Percentiles rank a stretch among this genome's conserved stretches.
phyloP scores from a whole-genome alignment of 2,113 vertebrate species.

The Sisor rabdophorus region DNA sequence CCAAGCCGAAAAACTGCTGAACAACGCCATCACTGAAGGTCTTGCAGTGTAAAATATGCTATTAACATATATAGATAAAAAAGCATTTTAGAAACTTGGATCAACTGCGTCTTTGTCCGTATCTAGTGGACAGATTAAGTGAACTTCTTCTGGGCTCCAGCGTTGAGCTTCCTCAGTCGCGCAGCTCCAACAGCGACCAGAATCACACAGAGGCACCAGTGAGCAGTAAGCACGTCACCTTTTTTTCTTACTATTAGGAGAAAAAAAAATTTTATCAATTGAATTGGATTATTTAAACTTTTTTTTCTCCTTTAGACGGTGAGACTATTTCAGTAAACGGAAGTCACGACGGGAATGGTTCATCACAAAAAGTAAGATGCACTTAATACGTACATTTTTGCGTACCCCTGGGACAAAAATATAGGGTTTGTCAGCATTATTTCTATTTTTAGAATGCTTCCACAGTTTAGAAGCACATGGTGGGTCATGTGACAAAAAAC shows the following conservation, averaged over 20 bases:
- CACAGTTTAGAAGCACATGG: too few relatives aligned
- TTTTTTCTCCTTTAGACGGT: conserved; percentile 65
- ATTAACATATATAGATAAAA: not conserved
- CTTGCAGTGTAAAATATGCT: not conserved
- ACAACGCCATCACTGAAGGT: conserved; percentile 80
- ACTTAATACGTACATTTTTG: not conserved
- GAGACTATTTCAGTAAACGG: conserved; percentile 73
- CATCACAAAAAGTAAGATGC: conserved; percentile 60
- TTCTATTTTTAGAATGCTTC: not conserved
- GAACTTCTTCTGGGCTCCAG: conserved; percentile 71
- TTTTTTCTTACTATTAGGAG: conserved; percentile 46
- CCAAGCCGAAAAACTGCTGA: conserved; percentile 76
- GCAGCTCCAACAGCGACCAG: conserved; percentile 60
- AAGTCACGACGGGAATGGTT: conserved; percentile 62
- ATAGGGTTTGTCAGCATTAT: not conserved
- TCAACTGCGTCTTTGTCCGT: not conserved
- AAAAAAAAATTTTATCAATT: not conserved
- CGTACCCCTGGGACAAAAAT: not conserved
- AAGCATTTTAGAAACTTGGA: not conserved
- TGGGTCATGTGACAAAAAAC: too few relatives aligned
- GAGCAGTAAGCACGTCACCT: conserved; percentile 62
- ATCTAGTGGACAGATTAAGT: conserved; percentile 78
- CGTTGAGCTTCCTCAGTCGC: conserved; percentile 56
- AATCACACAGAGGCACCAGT: conserved; percentile 62
- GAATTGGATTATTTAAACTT: not conserved